Evolutionary conservation across 2,113 vertebrate genomes (phyloP).

Genomic region (Takifugu flavidus): DNA sequence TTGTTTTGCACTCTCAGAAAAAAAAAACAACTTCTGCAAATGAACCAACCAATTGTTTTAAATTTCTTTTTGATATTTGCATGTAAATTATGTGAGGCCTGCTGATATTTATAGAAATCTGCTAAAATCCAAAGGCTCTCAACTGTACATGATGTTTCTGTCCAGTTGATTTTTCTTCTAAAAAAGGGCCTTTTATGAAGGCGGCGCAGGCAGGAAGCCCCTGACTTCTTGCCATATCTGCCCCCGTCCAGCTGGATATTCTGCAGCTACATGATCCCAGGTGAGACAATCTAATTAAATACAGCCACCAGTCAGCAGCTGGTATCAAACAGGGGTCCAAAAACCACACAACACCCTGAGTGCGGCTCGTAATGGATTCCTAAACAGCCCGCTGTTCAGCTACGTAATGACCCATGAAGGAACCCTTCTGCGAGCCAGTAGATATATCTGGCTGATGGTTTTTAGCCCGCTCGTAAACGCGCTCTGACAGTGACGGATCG

Average conservation of each 20-base stretch:
- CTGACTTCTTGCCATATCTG: constrained; percentile 37
- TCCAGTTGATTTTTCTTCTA: no score
- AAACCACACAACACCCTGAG: constrained; percentile 15
- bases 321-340: constrained; percentile 22
- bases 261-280: constrained; percentile 48
- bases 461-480: constrained; percentile 56
- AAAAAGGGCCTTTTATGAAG: no score
- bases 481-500: constrained; percentile 78
- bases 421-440: constrained; percentile 59
- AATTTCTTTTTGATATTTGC: no score
- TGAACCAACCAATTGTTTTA: no score
- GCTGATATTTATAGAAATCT: no score
- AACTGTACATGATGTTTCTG: no score
- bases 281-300: constrained; percentile 51
- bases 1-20: no score
- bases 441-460: constrained; percentile 73
- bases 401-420: constrained; percentile 63
- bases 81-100: no score
- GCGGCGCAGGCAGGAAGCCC: not conserved
- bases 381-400: constrained; percentile 51
- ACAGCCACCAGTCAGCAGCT: constrained; percentile 21
- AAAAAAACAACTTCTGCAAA: no score
- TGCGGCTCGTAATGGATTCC: constrained; percentile 41
- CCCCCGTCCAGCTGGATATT: constrained; percentile 38
- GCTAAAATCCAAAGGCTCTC: no score